Evolutionary conservation across 2,113 vertebrate species (phyloP), one percentile per base, ranked within the genome.

Genomic region (Syrrhaptes paradoxus): DNA sequence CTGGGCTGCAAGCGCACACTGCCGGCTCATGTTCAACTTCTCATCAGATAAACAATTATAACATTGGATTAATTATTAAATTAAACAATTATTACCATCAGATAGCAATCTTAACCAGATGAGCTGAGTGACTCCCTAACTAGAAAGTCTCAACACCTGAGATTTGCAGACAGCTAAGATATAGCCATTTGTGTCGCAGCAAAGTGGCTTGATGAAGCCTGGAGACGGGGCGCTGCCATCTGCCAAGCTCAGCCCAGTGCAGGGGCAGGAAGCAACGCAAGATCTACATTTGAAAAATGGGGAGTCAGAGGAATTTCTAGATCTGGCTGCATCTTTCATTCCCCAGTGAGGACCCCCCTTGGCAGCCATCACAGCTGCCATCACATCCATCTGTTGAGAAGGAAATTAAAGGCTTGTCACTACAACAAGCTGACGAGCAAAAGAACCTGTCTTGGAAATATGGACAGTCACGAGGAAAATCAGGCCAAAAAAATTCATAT

Each of bases 271-370:
- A 14, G 46, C 55, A 82, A 18, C 6, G 31, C 13, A 73, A 45
- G 16, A 21, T 67, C 52, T 54, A n/a, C 22, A n/a, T 63, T 54
- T 81, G 48, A 16, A 48, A 87, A 72, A 54, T 2, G 10, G 25
- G 17, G 55, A 70, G 12, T 18, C 34, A 58, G 62, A 80, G 80
- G 13, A 49, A 72, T 52, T 65, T 74, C 28, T 57, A 41, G 21
- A 18, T 75, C 61, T 72, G 45, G 4, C 22, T 89, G 49, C 21
- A 62, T 51, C 54, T 4, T 3, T 80, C 29, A 55, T 29, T 41
- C 4, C 9, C 28, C 32, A 52, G 0, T 22, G 20, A 67, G 15
- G 18, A 52, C 6, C 2, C 12, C 17, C 18, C 13, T 10, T 28
- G 36, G 36, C 49, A 92, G 73, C 22, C 46, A 19, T 59, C 38